Evolutionary conservation across 2,797 vertebrate species (phyloP).

Genomic region (Manis javanica): DNA sequence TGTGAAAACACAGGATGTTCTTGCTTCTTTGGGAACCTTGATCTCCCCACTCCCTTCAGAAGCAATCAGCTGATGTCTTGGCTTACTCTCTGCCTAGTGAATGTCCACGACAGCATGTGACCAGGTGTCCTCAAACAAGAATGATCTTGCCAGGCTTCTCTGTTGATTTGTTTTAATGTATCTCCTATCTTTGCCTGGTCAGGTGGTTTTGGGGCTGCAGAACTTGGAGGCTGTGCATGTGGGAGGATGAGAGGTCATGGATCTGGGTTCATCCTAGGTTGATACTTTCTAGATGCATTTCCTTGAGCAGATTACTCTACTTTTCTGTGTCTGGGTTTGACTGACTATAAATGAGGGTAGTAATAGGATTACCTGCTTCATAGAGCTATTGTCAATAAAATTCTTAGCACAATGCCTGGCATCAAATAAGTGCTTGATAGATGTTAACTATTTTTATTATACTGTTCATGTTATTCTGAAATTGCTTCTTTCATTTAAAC

Average conservation of each 20-base stretch:
- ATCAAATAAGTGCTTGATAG: not conserved
- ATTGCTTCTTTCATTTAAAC: conserved; percentile 8
- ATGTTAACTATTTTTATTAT: not conserved
- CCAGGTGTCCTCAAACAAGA: conserved; percentile 25
- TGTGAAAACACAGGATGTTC: conserved; percentile 62
- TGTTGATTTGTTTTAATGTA: conserved; percentile 1
- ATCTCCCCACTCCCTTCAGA: conserved; percentile 4
- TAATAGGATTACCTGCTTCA: not conserved
- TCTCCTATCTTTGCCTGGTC: not conserved
- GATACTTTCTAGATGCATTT: not conserved
- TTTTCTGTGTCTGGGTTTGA: not conserved
- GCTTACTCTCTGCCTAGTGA: not conserved
- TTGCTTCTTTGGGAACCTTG: conserved; percentile 61
- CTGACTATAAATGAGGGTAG: not conserved
- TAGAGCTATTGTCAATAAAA: not conserved
- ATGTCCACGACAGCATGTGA: conserved; percentile 39
- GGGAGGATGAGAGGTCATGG: not conserved
- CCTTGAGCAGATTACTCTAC: not conserved
- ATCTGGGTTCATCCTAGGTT: not conserved
- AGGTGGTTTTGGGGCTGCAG: not conserved
- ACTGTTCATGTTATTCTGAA: not conserved
- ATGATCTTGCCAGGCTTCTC: not conserved
- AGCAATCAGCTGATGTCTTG: conserved; percentile 59
- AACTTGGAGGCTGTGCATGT: not conserved
- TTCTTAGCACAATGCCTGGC: not conserved